Evolutionary conservation across 2,797 vertebrate genomes (phyloP).

Genomic region (Halcyon smyrnensis): DNA sequence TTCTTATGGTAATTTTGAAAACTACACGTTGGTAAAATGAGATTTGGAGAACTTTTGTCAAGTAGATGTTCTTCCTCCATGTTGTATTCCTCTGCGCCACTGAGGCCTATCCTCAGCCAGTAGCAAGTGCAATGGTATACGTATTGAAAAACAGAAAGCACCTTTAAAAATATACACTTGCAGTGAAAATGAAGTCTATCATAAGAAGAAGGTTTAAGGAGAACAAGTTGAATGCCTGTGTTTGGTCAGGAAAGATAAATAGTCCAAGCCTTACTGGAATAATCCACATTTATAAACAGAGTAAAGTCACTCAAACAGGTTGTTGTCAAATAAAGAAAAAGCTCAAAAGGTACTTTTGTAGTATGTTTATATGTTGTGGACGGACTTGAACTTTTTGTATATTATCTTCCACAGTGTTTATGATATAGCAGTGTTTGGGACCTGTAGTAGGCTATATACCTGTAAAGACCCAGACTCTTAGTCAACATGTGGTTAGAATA

Average conservation of each 20-base stretch:
- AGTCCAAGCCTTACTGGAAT: background rate
- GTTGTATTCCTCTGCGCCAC: background rate
- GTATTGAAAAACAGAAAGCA: background rate
- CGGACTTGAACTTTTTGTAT: background rate
- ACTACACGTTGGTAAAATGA: background rate
- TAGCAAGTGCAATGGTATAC: rapidly evolving
- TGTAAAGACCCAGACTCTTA: background rate
- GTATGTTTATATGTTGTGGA: background rate
- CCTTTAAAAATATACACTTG: background rate
- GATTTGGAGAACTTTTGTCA: background rate
- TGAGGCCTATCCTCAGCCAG: background rate
- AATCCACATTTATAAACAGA: background rate
- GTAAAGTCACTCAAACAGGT: background rate
- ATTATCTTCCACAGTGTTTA: background rate
- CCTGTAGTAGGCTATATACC: background rate
- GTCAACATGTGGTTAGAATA: background rate
- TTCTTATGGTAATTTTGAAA: background rate
- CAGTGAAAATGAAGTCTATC: background rate
- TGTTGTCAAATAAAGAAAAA: background rate
- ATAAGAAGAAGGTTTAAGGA: background rate
- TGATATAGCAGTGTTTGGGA: background rate
- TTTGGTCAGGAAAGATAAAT: background rate
- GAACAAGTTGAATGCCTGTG: background rate
- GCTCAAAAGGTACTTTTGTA: background rate
- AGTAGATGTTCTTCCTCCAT: background rate